Base-by-base conservation (phyloP, 2,797 vertebrate genomes). In the Sorex maritimensis region DNA sequence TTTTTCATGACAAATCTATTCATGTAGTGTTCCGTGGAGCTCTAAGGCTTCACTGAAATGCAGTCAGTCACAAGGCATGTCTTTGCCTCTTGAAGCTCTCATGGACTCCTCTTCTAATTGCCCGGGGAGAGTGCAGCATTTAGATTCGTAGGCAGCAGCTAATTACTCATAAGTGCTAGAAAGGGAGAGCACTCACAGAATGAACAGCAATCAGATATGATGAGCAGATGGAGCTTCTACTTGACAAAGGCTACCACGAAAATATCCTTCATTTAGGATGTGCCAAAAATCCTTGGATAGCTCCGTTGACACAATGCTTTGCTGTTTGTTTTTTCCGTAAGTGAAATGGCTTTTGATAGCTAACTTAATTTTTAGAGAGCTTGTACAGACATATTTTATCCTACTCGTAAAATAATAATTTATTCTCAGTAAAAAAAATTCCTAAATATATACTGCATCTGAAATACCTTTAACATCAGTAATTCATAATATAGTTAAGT, bases 201-300 rank as follows among this genome's bases (percentile, higher is more conserved):
- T 95, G 97, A 97, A 96, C 91, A 95, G 97, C 96, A 95, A 98
- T 98, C 97, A 97, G 97, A 97, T 93, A 97, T 80, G 49, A 96
- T 86, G 96, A 98, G 95, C 98, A 98, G 98, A 98, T 98, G 98
- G 97, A 96, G 96, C 95, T 87, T 95, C 75, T 92, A 74, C 97
- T 93, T 93, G 94, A 94, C 95, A 71, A 94, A 63, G 65, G 95
- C 96, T 97, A 93, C 95, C 82, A 95, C 92, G 96, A 92, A 96
- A 96, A 96, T 93, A 90, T 95, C 95, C 94, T 97, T 97, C 96
- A 95, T 97, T 88, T 93, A 97, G 74, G 73, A 89, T 82, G 67
- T 97, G 96, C 97, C 97, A 97, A 97, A 97, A 97, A 96, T 84
- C 79, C 65, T 93, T 21, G 49, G 81, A 97, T 95, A 94, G 93